A percentile compares a stretch with the other conserved stretches of the same genome.
phyloP scores from a whole-genome alignment of 2,797 vertebrate species.

The Benthosema pterotum region DNA sequence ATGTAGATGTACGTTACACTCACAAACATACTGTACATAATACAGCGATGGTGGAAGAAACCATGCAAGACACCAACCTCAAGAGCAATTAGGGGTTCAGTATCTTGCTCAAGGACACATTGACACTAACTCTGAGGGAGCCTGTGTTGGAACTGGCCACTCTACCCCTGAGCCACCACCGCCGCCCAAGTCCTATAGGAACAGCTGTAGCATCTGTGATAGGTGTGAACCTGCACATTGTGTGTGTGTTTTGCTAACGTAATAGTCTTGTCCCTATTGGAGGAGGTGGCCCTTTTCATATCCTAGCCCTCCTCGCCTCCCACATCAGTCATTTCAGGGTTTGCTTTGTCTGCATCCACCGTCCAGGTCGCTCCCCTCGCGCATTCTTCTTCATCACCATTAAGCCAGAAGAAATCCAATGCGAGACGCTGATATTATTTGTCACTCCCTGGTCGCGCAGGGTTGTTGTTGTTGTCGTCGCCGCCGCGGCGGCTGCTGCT shows the following conservation, averaged over 20 bases:
- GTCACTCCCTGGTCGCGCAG: constrained; percentile 1
- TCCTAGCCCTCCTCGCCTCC: not conserved
- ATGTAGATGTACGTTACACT: too few species aligned
- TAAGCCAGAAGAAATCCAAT: not conserved
- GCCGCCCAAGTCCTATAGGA: too few species aligned
- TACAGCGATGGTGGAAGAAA: too few species aligned
- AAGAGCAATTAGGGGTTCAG: too few species aligned
- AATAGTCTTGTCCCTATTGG: not conserved
- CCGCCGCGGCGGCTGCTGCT: not conserved
- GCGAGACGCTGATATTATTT: constrained; percentile 3
- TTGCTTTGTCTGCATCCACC: not conserved
- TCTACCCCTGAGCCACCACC: too few species aligned
- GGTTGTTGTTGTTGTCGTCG: not conserved
- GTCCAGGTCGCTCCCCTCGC: not conserved
- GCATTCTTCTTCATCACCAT: constrained; percentile 13
- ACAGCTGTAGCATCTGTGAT: too few species aligned
- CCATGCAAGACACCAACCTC: too few species aligned
- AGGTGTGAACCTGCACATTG: too few species aligned
- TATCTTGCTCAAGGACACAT: too few species aligned
- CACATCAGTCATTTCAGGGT: not conserved
- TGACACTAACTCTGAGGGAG: too few species aligned
- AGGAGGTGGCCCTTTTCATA: not conserved
- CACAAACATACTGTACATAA: too few species aligned
- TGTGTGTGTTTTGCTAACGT: not conserved
- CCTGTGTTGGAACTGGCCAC: too few species aligned